Percentiles rank a stretch among this genome's conserved stretches.
These are phyloP conservation scores for Buphagus erythrorhynchus DNA, from an alignment of 2,797 vertebrate species.

Conservation along the genomic window DNA sequence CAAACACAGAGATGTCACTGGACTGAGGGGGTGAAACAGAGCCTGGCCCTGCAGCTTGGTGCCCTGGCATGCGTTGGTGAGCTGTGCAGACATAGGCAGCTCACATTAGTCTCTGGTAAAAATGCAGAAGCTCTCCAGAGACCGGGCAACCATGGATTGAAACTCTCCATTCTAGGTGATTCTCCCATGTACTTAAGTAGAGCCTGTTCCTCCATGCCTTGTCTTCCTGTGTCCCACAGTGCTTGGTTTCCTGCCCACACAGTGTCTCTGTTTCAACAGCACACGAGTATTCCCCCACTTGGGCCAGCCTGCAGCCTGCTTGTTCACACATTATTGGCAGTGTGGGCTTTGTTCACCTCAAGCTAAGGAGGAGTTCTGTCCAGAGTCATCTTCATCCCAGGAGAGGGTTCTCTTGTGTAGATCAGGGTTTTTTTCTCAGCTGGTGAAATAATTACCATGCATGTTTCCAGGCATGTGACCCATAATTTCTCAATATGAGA, in stretches of 20 bases:
- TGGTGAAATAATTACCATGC: background rate
- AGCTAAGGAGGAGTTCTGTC: background rate
- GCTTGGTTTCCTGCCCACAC: background rate
- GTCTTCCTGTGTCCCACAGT: background rate
- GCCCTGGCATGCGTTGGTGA: background rate
- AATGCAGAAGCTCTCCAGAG: background rate
- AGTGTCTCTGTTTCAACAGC: background rate
- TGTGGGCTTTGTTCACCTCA: background rate
- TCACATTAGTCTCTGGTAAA: background rate
- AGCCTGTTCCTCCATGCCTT: background rate
- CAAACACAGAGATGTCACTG: background rate
- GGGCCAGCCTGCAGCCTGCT: background rate
- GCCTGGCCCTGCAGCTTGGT: background rate
- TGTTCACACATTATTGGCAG: fast-evolving
- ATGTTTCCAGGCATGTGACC: background rate
- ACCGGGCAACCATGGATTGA: background rate
- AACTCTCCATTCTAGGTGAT: background rate
- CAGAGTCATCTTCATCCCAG: background rate
- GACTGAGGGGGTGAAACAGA: background rate
- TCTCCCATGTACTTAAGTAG: background rate
- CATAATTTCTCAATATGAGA: background rate
- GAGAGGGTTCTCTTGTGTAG: background rate
- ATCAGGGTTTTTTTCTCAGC: background rate
- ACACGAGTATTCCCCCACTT: background rate
- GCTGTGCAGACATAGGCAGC: background rate